Percentiles rank a stretch among this genome's conserved stretches.
Conservation (phyloP, 2,888 invertebrate genomes). For the Oxyteleia sp. region DNA sequence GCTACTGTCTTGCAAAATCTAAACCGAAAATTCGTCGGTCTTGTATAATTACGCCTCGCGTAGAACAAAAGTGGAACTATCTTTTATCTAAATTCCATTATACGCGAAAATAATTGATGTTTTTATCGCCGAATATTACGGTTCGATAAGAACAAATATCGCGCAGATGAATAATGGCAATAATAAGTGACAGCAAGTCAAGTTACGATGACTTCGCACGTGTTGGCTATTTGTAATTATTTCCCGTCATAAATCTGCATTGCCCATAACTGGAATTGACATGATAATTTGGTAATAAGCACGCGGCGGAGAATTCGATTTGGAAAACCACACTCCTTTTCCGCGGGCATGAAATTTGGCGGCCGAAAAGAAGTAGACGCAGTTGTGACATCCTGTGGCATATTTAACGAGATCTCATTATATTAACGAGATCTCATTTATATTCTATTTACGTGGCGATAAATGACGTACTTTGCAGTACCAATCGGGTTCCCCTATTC, state of each 20-base stretch:
- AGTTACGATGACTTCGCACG: neutral
- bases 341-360: neutral
- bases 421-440: slow-evolving; percentile 39
- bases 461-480: slow-evolving; percentile 46
- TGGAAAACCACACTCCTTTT: neutral
- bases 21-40: neutral
- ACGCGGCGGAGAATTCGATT: neutral
- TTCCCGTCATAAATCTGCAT: neutral
- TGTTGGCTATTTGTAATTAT: slow-evolving; percentile 14
- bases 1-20: neutral
- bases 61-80: too few relatives aligned
- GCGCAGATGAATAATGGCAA: neutral
- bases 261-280: slow-evolving; percentile 7
- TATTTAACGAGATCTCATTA: slow-evolving; percentile 23
- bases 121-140: too few relatives aligned
- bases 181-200: neutral
- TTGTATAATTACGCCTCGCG: neutral
- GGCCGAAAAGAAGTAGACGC: neutral
- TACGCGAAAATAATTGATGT: too few relatives aligned
- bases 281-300: slow-evolving; percentile 3
- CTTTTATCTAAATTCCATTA: too few relatives aligned
- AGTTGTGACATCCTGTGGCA: neutral
- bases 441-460: slow-evolving; percentile 40
- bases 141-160: neutral
- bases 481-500: slow-evolving; percentile 44